Conservation (phyloP, 2,888 invertebrate genomes). For the Ectemnius continuus region DNA sequence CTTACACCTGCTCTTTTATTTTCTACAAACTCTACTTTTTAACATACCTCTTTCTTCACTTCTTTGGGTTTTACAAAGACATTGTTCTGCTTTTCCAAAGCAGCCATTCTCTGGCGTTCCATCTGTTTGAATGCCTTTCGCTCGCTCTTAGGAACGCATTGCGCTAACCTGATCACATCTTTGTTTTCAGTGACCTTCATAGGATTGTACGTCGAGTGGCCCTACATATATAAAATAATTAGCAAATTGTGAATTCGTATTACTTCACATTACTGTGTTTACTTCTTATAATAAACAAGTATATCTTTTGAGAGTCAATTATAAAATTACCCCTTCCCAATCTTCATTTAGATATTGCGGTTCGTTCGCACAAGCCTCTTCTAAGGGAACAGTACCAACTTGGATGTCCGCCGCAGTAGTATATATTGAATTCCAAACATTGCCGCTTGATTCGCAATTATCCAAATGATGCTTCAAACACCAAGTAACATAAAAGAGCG, state of each 20-base stretch:
- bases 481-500: background rate
- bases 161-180: constrained; percentile 12
- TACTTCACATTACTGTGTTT: background rate
- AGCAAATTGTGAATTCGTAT: background rate
- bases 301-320: background rate
- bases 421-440: background rate
- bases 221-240: background rate
- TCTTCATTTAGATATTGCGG: constrained; percentile 12
- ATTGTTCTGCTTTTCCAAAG: background rate
- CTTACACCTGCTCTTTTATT: background rate
- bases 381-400: background rate
- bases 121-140: constrained; percentile 13
- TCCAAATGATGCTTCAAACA: constrained; percentile 35
- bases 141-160: constrained; percentile 35
- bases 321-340: constrained; percentile 36
- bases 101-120: constrained; percentile 34
- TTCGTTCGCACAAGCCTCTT: background rate
- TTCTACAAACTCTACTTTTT: too few species aligned
- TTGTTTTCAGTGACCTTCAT: constrained; percentile 1
- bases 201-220: constrained; percentile 26
- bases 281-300: background rate
- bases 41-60: background rate
- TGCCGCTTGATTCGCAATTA: constrained; percentile 20
- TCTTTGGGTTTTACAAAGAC: background rate
- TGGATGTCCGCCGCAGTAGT: background rate